A percentile compares a stretch with the other conserved stretches of the same genome.
phyloP scores from a whole-genome alignment of 2,888 invertebrate genomes.

The Trachelus tabidus region DNA sequence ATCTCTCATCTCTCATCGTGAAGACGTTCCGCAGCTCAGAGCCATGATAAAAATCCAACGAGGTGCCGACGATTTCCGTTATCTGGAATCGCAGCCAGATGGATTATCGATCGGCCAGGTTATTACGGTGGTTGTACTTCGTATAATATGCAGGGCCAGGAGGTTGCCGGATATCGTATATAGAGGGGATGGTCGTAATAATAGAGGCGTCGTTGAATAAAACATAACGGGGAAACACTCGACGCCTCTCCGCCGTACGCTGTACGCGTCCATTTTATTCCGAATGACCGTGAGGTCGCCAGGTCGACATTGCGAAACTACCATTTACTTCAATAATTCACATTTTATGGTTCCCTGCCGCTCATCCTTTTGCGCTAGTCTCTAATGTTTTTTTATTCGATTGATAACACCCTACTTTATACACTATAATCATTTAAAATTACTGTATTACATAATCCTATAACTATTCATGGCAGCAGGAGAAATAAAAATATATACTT shows the following conservation, averaged over 20 bases:
- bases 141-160: neutral
- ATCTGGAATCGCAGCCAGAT: conserved; percentile 35
- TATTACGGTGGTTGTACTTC: conserved; percentile 29
- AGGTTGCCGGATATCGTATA: neutral
- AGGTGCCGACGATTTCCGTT: conserved; percentile 35
- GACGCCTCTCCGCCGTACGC: neutral
- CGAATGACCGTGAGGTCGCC: neutral
- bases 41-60: conserved; percentile 36
- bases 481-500: no score
- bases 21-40: conserved; percentile 4
- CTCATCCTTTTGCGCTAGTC: neutral
- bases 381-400: neutral
- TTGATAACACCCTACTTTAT: neutral
- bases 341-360: neutral
- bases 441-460: neutral
- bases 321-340: neutral
- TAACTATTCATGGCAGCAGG: no score
- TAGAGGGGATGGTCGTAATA: neutral
- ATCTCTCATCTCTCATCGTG: neutral
- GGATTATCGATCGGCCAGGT: conserved; percentile 38
- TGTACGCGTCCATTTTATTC: neutral
- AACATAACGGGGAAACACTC: conserved; percentile 16
- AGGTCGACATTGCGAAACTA: neutral
- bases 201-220: conserved; percentile 14
- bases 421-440: neutral